A percentile compares a stretch with the other conserved stretches of the same genome.
Conservation (phyloP, 1,140 invertebrate species). For the Lucilia cuprina region DNA sequence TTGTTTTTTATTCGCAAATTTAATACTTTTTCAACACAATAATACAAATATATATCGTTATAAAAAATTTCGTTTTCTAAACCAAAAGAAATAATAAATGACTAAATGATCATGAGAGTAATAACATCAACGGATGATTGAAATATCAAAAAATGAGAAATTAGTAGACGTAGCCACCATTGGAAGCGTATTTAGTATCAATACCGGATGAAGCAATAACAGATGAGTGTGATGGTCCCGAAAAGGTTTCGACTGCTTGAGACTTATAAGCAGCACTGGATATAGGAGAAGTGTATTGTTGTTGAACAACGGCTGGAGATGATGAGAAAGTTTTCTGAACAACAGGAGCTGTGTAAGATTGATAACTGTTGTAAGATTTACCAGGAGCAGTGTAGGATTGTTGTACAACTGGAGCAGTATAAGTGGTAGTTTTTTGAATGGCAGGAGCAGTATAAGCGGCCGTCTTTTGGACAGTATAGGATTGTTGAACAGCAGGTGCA, state of each 20-base stretch:
- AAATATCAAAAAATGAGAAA: neutral
- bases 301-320: neutral
- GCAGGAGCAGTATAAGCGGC: constrained; percentile 21
- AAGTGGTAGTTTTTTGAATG: neutral
- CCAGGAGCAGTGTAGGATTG: neutral
- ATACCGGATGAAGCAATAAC: constrained; percentile 41
- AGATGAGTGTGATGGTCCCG: neutral
- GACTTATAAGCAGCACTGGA: constrained; percentile 46
- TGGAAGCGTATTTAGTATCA: constrained; percentile 54
- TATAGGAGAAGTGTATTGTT: constrained; percentile 16
- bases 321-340: neutral
- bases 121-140: neutral
- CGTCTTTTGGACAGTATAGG: neutral
- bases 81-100: neutral
- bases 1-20: neutral
- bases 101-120: neutral
- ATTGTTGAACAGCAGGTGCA: neutral
- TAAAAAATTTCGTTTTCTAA: neutral
- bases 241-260: constrained; percentile 39
- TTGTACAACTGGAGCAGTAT: neutral
- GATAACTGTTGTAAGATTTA: constrained; percentile 16
- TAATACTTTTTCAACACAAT: neutral
- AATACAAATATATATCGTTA: neutral
- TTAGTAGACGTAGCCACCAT: constrained; percentile 57
- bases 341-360: constrained; percentile 30